Base-by-base conservation (phyloP, 1,140 invertebrate species). In the Trichonephila clavipes region DNA sequence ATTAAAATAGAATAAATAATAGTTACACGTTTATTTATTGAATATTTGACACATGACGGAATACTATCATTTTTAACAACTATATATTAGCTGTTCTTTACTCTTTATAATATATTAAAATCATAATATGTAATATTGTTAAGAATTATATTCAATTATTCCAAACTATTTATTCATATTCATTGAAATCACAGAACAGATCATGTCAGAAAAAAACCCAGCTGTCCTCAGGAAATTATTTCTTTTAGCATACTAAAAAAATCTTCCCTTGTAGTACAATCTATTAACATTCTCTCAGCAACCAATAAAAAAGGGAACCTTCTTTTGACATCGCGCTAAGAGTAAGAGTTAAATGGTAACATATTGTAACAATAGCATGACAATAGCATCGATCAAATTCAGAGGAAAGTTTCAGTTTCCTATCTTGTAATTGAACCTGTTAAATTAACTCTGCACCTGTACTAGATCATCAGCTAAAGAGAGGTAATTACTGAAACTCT, bases 381-480 rank as follows among this genome's bases (percentile, higher is more conserved):
- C 90, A 64, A 85, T 12, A 34, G 34, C 81, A 92, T 92, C 59
- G 24, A 92, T 92, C 90, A 92, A 66, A 28, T 24, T 19, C 24
- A 7, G 21, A 89, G 21, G 18, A 28, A 92, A 51, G 21, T 85
- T 59, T 62, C 28, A 21, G 89, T 62, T 61, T 81, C 40, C 62
- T 66, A 92, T 92, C 90, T 85, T 92, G 77, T 92, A 92, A 92
- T 92, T 92, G 90, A 69, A 59, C 59, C 82, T 83, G 90, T 92
- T 83, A 92, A 92, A 92, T 92, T 85, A 92, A 61, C 61, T 64
- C 82, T 40, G 86, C 62, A 34, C 89, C 69, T 88, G 19, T 58
- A 14, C 77, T 51, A 86, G 81, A n/a, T 69, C 40, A 85, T 64
- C 82, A 69, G 19, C 81, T 58, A 24, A 85, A 66, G 61, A 83